Evolutionary conservation across 2,797 vertebrate species (phyloP).

Genomic region (Trachurus trachurus): DNA sequence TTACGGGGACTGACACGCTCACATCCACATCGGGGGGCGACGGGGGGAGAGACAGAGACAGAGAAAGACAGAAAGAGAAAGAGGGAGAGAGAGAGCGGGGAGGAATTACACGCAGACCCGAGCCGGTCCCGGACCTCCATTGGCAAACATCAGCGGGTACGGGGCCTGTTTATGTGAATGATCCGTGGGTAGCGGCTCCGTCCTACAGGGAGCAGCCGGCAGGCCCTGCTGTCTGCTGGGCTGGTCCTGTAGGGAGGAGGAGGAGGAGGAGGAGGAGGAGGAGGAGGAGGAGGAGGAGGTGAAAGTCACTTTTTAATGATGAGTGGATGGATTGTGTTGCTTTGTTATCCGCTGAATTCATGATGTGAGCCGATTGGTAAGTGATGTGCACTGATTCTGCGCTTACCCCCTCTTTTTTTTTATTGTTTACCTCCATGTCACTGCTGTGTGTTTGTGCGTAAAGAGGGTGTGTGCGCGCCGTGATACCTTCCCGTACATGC

Average conservation of each 20-base stretch:
- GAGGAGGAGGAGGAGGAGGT: constrained; percentile 27
- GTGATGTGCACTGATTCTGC: not conserved
- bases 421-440: constrained; percentile 36
- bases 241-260: constrained; percentile 5
- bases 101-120: constrained; percentile 59
- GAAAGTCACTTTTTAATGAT: constrained; percentile 19
- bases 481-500: not conserved
- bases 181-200: constrained; percentile 8
- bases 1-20: constrained; percentile 62
- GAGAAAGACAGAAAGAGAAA: too few species aligned
- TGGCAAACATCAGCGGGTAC: constrained; percentile 84
- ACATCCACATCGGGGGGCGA: constrained; percentile 11
- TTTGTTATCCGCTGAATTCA: constrained; percentile 20
- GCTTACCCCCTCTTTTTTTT: not conserved
- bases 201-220: constrained; percentile 17
- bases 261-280: not conserved
- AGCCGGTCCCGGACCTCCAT: constrained; percentile 64
- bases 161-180: constrained; percentile 54
- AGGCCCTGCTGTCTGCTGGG: constrained; percentile 26
- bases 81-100: constrained; percentile 13
- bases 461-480: constrained; percentile 43
- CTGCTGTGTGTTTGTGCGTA: constrained; percentile 32
- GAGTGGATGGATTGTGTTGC: constrained; percentile 18
- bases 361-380: constrained; percentile 19
- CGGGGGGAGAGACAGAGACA: too few species aligned